Conservation (phyloP, 53 echinoderm and acorn worm genomes). For the Holothuria scabra region DNA sequence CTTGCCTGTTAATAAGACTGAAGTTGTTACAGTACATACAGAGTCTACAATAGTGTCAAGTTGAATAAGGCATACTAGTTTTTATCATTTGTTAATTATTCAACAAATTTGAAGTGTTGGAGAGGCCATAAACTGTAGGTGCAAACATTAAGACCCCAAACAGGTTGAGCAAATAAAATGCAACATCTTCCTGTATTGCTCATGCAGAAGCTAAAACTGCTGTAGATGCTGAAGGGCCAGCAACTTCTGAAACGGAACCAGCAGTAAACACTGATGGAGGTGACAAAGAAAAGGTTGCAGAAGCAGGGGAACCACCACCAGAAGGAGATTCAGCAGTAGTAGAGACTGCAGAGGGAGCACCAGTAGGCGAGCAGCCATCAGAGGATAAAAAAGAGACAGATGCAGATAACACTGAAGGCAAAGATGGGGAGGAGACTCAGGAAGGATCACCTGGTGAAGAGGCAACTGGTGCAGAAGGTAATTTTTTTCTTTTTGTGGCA, state of each 20-base stretch:
- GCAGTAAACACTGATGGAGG: conserved; percentile 19
- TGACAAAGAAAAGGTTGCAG: conserved; percentile 44
- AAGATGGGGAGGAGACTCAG: conserved; percentile 39
- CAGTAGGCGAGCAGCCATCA: not conserved
- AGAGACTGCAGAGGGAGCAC: conserved; percentile 18
- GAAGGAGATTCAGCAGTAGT: conserved; percentile 51
- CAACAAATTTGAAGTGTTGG: too few species aligned
- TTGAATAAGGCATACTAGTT: too few species aligned
- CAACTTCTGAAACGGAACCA: conserved; percentile 42
- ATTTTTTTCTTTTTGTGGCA: too few species aligned
- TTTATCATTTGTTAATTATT: too few species aligned
- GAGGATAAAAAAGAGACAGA: conserved; percentile 10
- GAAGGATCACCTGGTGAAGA: conserved; percentile 33
- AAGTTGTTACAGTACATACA: too few species aligned
- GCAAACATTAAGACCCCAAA: too few species aligned
- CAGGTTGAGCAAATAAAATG: too few species aligned
- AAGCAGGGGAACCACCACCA: conserved; percentile 39
- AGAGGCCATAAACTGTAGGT: too few species aligned
- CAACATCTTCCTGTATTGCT: too few species aligned
- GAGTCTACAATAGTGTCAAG: too few species aligned
- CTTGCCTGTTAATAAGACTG: too few species aligned
- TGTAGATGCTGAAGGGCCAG: conserved; percentile 15
- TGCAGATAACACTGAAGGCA: conserved; percentile 28
- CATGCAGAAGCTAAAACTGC: not conserved
- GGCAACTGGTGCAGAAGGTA: not conserved